Conservation (phyloP, 2,888 invertebrate species). For the Escarpia spicata region DNA sequence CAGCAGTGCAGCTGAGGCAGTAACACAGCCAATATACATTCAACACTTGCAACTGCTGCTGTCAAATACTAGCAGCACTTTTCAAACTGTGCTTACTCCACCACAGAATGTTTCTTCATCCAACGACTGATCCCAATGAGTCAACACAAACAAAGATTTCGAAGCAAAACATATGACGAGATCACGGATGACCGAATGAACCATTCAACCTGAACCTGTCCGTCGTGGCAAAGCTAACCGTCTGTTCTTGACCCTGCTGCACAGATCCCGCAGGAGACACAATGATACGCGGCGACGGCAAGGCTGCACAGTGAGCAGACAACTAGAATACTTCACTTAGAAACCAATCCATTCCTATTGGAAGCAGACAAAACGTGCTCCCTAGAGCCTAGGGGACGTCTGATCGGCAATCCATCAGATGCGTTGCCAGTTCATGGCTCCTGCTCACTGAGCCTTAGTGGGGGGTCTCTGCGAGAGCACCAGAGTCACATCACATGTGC, state of each 20-base stretch:
- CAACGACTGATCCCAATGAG: background rate
- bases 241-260: background rate
- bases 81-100: background rate
- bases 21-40: background rate
- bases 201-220: background rate
- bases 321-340: background rate
- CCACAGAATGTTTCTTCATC: background rate
- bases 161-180: background rate
- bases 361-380: background rate
- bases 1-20: background rate
- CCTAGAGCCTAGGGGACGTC: background rate
- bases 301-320: background rate
- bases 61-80: conserved; percentile 1
- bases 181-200: background rate
- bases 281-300: background rate
- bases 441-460: background rate
- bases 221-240: background rate
- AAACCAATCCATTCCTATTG: background rate
- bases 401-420: background rate
- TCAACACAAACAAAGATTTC: background rate
- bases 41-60: background rate
- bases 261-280: background rate
- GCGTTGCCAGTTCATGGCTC: background rate
- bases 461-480: background rate
- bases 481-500: background rate